phyloP scores from a whole-genome alignment of 1,140 invertebrate genomes.

The Linepithema humile region DNA sequence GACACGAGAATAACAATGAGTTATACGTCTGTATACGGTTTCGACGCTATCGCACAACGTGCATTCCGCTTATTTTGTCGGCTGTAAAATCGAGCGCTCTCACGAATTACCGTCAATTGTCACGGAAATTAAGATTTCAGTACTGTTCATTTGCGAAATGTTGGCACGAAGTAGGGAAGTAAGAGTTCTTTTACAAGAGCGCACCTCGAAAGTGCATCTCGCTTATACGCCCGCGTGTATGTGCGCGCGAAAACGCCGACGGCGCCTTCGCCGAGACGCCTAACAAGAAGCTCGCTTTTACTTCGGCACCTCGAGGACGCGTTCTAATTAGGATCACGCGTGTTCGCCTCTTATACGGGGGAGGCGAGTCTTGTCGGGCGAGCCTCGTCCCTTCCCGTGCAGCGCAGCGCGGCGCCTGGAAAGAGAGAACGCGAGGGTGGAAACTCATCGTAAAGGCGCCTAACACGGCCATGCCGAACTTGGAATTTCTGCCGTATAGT shows the following conservation, averaged over 20 bases:
- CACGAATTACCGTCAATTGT: background rate
- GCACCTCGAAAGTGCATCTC: background rate
- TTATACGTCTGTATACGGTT: background rate
- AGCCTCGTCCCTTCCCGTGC: conserved; percentile 56
- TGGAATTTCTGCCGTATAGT: conserved; percentile 81
- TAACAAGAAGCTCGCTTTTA: conserved; percentile 75
- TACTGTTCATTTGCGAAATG: conserved; percentile 1
- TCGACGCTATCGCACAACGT: background rate
- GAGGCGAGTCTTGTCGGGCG: conserved; percentile 69
- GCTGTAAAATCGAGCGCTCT: background rate
- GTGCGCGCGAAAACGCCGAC: conserved; percentile 38
- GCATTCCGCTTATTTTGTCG: background rate
- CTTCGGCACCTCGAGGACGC: conserved; percentile 77
- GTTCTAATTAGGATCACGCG: conserved; percentile 84
- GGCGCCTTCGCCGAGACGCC: conserved; percentile 41
- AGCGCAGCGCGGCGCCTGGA: conserved; percentile 3
- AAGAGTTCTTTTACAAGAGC: background rate
- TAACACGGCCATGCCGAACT: conserved; percentile 79
- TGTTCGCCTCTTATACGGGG: conserved; percentile 74
- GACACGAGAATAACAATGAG: conserved; percentile 4
- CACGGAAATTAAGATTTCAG: background rate
- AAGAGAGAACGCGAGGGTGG: conserved; percentile 54
- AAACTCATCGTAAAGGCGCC: conserved; percentile 78
- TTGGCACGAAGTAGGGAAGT: background rate
- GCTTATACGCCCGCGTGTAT: conserved; percentile 24